Conservation (phyloP, 2,113 vertebrate species). For the Hippotragus niger region DNA sequence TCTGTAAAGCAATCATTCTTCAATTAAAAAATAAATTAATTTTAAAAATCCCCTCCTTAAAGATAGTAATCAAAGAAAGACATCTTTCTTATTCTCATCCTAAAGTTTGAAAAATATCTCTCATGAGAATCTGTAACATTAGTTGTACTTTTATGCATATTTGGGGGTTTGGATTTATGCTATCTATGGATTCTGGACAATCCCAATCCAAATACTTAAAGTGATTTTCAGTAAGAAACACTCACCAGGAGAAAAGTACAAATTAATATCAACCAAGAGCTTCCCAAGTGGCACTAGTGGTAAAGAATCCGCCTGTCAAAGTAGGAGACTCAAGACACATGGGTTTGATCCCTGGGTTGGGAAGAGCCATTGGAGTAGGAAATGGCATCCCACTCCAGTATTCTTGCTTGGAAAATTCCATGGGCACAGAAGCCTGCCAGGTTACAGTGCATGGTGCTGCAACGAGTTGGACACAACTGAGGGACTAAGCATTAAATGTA, state of each 20-base stretch:
- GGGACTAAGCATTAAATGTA: neutral
- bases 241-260: neutral
- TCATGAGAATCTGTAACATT: neutral
- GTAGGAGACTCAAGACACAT: neutral
- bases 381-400: neutral
- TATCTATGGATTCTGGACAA: neutral
- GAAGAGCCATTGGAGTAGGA: neutral
- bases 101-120: neutral
- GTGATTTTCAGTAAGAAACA: neutral
- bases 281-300: neutral
- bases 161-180: neutral
- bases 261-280: neutral
- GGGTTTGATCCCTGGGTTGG: neutral
- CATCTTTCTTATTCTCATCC: neutral
- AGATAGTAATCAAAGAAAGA: neutral
- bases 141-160: neutral
- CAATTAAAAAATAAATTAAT: neutral
- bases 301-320: neutral
- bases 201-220: neutral
- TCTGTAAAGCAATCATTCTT: neutral
- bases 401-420: neutral
- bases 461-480: neutral
- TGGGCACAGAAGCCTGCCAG: neutral
- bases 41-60: neutral
- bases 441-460: neutral